A percentile compares a stretch with the other conserved stretches of the same genome.
phyloP scores from a whole-genome alignment of 23 tunicate genomes.

The Halocynthia roretzi region DNA sequence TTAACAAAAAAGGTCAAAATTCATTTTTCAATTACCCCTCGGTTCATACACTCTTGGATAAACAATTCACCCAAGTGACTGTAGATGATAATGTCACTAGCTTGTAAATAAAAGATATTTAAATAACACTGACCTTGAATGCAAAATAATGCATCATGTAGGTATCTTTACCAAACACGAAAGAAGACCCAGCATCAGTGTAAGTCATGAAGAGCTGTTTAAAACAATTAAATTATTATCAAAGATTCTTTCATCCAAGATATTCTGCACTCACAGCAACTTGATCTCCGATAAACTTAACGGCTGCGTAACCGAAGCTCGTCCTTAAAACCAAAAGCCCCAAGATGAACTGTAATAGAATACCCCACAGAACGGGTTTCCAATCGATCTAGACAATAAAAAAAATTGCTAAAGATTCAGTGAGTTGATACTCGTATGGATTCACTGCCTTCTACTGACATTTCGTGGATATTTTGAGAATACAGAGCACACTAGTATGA shows the following conservation, averaged over 20 bases:
- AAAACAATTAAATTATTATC: too few relatives aligned
- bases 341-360: constrained; percentile 44
- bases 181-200: constrained; percentile 37
- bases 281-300: constrained; percentile 64
- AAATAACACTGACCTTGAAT: constrained; percentile 32
- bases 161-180: constrained; percentile 38
- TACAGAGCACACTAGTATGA: constrained; percentile 7
- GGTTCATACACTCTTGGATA: too few relatives aligned
- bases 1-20: too few relatives aligned
- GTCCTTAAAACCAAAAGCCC: constrained; percentile 56
- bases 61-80: too few relatives aligned
- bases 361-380: constrained; percentile 81
- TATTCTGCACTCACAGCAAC: constrained; percentile 38
- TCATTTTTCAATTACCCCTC: too few relatives aligned
- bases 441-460: neutral
- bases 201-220: constrained; percentile 38
- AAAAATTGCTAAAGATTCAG: neutral
- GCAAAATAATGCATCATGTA: constrained; percentile 38
- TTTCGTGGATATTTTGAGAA: constrained; percentile 23
- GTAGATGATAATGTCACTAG: neutral
- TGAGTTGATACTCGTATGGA: neutral
- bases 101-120: neutral
- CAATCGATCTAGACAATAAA: constrained; percentile 37
- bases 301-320: constrained; percentile 31
- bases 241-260: too few relatives aligned